These are phyloP conservation scores for Amaurobius ferox DNA, from an alignment of 2,888 invertebrate species.

Conservation along the genomic window DNA sequence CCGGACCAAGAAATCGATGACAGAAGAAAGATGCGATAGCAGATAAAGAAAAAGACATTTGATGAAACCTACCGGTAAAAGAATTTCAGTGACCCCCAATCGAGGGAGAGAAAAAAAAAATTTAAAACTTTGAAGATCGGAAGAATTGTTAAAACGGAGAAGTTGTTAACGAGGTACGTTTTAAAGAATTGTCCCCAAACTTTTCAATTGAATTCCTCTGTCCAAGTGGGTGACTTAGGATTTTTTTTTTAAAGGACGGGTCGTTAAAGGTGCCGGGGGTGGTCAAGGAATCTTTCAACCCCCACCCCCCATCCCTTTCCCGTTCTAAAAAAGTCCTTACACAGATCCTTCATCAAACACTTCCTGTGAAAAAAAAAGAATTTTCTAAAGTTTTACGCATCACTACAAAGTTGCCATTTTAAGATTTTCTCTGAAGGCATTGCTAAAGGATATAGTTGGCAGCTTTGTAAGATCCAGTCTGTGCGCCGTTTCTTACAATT, in stretches of 20 bases:
- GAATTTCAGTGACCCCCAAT: constrained; percentile 30
- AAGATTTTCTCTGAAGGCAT: constrained; percentile 19
- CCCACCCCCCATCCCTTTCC: neutral
- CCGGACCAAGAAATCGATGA: constrained; percentile 23
- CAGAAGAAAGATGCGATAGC: neutral
- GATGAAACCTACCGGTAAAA: constrained; percentile 20
- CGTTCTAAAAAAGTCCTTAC: constrained; percentile 30
- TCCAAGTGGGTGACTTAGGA: constrained; percentile 31
- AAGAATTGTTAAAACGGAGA: constrained; percentile 69
- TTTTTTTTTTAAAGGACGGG: constrained; percentile 30
- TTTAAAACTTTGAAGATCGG: constrained; percentile 33
- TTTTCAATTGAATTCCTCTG: constrained; percentile 70
- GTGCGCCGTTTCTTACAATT: neutral
- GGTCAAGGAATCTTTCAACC: neutral
- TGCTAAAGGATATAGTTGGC: constrained; percentile 38
- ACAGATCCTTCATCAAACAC: constrained; percentile 53
- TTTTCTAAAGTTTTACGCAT: constrained; percentile 50
- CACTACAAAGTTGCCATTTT: constrained; percentile 37
- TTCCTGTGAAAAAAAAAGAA: constrained; percentile 36
- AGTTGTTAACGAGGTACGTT: constrained; percentile 69
- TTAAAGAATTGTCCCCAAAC: constrained; percentile 60
- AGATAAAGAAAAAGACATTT: constrained; percentile 26
- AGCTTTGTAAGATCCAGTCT: constrained; percentile 10
- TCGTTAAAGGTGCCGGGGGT: constrained; percentile 53
- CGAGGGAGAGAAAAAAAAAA: neutral